phyloP scores from a whole-genome alignment of 2,888 invertebrate genomes.

The Ophion obscuratus region DNA sequence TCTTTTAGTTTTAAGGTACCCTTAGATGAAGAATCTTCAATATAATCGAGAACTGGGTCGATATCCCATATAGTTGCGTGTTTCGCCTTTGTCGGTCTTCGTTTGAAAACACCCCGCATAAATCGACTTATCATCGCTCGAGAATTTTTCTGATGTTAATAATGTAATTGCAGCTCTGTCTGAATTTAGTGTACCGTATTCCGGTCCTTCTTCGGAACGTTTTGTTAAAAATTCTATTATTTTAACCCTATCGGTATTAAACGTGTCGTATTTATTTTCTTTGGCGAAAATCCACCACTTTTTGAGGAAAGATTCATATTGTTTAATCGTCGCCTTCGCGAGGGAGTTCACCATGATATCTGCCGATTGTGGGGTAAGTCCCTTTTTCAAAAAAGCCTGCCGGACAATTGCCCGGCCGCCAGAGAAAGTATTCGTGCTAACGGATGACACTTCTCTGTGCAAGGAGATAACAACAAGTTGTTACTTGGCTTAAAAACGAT shows the following conservation, averaged over 20 bases:
- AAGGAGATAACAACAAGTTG: background rate
- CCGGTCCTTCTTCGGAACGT: background rate
- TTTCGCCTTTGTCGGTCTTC: conserved; percentile 59
- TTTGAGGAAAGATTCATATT: conserved; percentile 11
- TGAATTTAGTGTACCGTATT: conserved; percentile 4
- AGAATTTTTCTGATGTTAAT: conserved; percentile 33
- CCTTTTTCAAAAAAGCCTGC: conserved; percentile 45
- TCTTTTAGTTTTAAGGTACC: no score
- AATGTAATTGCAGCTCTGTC: conserved; percentile 40
- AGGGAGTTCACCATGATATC: conserved; percentile 14
- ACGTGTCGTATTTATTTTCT: conserved; percentile 45
- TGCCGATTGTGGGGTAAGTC: conserved; percentile 22
- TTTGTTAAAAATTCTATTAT: no score
- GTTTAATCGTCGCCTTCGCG: background rate
- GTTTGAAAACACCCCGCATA: conserved; percentile 27
- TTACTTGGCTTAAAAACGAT: no score
- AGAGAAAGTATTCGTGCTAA: conserved; percentile 2
- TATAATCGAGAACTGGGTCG: conserved; percentile 36
- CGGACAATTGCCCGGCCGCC: conserved; percentile 8
- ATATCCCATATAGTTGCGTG: conserved; percentile 74
- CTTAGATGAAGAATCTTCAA: background rate
- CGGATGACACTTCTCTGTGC: background rate
- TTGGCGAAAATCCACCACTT: conserved; percentile 39
- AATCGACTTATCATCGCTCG: conserved; percentile 8
- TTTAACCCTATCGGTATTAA: background rate